Evolutionary conservation across 2,797 vertebrate species (phyloP), one percentile per base, ranked within the genome.

Genomic region (Apogon talboti): DNA sequence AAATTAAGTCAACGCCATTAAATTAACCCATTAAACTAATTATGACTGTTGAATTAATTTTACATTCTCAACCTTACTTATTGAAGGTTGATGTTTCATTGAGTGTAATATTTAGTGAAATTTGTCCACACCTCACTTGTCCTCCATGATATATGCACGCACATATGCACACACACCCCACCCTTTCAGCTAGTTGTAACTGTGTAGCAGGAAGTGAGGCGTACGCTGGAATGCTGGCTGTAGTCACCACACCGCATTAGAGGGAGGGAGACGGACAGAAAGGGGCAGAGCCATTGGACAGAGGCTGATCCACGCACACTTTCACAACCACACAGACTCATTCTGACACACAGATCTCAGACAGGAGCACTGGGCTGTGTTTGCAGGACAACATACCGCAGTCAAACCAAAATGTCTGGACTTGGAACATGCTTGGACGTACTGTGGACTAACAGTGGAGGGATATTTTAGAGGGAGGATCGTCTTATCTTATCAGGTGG

Each of bases 131-230:
- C 33, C 33, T 50, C 65, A 70, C 44, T 30, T 58, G 51, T 62
- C 24, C 52, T 57, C 42, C 21, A 47, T 38, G 49, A 49, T 47
- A 48, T 1, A 48, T 35, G 43, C 61, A 44, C 2, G 47, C 51
- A 35, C 49, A 48, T 1, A 48, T 35, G 43, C 61, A 44, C 2
- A 49, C 65, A 46, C 66, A 57, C 61, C 59, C 84, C 67, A 18
- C 71, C 71, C 81, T 64, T 51, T 57, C 63, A 67, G 42, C 75
- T 58, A 67, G 67, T 65, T 38, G 62, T 56, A 66, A 68, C 68
- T 63, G 69, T 68, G 76, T 67, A 79, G 81, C 89, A 92, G 93
- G 88, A 94, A 94, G 89, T 90, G 72, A 91, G 78, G 79, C 28
- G 6, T 84, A 81, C 44, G 52, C n/a, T 90, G 90, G 92, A 92